Evolutionary conservation across 2,888 invertebrate species (phyloP).

Genomic region (Lasiommata megera): DNA sequence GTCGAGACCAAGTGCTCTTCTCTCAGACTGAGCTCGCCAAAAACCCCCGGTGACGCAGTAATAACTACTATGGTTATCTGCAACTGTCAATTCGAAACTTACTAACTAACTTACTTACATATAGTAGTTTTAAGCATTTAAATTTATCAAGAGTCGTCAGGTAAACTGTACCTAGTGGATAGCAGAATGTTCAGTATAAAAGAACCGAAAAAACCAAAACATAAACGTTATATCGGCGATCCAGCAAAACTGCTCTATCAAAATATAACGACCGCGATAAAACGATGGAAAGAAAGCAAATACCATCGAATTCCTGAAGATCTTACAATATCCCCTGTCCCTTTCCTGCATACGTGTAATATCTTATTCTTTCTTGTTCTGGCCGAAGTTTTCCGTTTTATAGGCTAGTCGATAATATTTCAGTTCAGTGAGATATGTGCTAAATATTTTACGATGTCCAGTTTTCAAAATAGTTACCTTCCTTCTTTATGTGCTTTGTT

Average conservation of each 20-base stretch:
- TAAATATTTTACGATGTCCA: constrained; percentile 79
- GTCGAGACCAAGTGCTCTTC: too few species aligned
- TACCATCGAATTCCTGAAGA: constrained; percentile 75
- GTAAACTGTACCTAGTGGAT: background rate
- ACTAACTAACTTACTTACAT: too few species aligned
- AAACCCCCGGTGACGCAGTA: too few species aligned
- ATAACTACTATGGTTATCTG: too few species aligned
- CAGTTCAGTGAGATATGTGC: constrained; percentile 70
- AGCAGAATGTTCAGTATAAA: constrained; percentile 6
- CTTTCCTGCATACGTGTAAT: constrained; percentile 51
- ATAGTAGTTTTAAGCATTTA: too few species aligned
- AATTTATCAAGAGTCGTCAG: constrained; percentile 3
- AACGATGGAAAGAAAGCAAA: constrained; percentile 79
- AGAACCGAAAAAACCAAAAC: constrained; percentile 61
- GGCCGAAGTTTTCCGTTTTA: constrained; percentile 67
- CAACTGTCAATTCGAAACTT: too few species aligned
- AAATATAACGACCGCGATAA: constrained; percentile 80
- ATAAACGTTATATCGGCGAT: constrained; percentile 79
- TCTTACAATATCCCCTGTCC: constrained; percentile 69
- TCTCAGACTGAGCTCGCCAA: too few species aligned
- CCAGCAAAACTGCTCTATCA: constrained; percentile 76
- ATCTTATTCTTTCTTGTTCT: constrained; percentile 56
- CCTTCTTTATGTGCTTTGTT: constrained; percentile 35
- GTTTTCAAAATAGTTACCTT: constrained; percentile 48
- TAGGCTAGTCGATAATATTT: constrained; percentile 76